These are phyloP conservation scores for Peromyscus aztecus DNA, from an alignment of 2,797 vertebrate genomes.

Conservation along the genomic window DNA sequence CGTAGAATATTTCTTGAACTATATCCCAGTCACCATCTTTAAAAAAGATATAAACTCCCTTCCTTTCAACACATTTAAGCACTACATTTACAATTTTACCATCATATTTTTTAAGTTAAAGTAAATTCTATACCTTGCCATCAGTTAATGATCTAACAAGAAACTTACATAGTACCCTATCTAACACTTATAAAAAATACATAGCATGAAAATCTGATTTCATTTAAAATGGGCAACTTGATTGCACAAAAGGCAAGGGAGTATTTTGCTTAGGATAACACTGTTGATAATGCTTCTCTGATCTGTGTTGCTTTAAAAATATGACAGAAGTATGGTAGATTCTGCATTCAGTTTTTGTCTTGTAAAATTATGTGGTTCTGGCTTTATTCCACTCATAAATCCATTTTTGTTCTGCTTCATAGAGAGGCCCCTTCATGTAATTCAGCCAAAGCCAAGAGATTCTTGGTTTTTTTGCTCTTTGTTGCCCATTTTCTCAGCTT, in stretches of 20 bases:
- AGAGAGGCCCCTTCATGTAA: neutral
- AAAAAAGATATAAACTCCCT: neutral
- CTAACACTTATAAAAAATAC: conserved; percentile 41
- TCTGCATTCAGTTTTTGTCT: neutral
- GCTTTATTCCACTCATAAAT: conserved; percentile 3
- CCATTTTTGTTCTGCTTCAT: conserved; percentile 58
- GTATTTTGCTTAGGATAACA: neutral
- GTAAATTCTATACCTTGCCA: conserved; percentile 14
- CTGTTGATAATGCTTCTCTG: neutral
- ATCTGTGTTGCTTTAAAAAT: neutral
- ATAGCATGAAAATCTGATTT: conserved; percentile 47
- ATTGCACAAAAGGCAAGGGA: conserved; percentile 6
- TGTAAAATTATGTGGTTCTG: neutral
- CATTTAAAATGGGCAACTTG: conserved; percentile 63
- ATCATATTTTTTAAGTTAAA: neutral
- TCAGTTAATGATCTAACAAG: conserved; percentile 29
- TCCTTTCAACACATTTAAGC: neutral
- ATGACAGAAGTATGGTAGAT: neutral
- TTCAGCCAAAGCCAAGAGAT: conserved; percentile 37
- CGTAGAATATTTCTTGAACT: neutral
- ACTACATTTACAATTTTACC: conserved; percentile 16
- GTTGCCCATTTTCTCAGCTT: conserved; percentile 27
- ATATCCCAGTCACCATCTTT: neutral
- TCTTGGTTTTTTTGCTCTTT: neutral
- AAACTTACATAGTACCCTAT: neutral